Evolutionary conservation across 2,888 invertebrate genomes (phyloP), one percentile per base, ranked within the genome.

Genomic region (Diplazon laetatorius): DNA sequence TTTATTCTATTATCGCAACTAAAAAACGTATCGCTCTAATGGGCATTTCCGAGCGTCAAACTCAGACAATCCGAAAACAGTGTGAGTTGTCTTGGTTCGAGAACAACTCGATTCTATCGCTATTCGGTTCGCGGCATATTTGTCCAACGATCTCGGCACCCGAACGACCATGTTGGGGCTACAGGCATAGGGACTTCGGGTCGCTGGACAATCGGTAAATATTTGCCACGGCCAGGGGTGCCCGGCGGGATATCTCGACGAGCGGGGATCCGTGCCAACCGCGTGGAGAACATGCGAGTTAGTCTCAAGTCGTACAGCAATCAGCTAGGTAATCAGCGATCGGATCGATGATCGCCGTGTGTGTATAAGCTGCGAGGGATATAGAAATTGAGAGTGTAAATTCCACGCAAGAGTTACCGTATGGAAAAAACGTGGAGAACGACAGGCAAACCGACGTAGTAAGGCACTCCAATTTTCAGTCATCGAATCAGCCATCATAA

Each of bases 401-500:
- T 12, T n/a, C 59, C 16, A 39, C 14, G 22, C 30, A 25, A 6
- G 37, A 42, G 18, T 25, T 35, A 57, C 57, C 18, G 55, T 1
- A n/a, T 18, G 37, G 20, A 25, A 68, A 22, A 66, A 57, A 16
- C 44, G 20, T 50, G 12, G 18, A 20, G n/a, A 65, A 48, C 35
- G 20, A 46, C 22, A 12, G 14, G n/a, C n/a, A n/a, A n/a, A 65
- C 37, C 14, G 9, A 30, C 55, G 55, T 5, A 50, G 50, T 55
- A 46, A 22, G 30, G 16, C 63, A 55, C 35, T 59, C 12, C 37
- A 10, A 14, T 6, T 50, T 25, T 50, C 60, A 50, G 60, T 78
- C 74, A 66, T 71, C 57, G 71, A 71, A 70, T 68, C 55, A 57
- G 39, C 55, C 35, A 42, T 25, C 60, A 50, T 75, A 75, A 75